Evolutionary conservation across 1,140 invertebrate species (phyloP).

Genomic region (Coptotermes formosanus): DNA sequence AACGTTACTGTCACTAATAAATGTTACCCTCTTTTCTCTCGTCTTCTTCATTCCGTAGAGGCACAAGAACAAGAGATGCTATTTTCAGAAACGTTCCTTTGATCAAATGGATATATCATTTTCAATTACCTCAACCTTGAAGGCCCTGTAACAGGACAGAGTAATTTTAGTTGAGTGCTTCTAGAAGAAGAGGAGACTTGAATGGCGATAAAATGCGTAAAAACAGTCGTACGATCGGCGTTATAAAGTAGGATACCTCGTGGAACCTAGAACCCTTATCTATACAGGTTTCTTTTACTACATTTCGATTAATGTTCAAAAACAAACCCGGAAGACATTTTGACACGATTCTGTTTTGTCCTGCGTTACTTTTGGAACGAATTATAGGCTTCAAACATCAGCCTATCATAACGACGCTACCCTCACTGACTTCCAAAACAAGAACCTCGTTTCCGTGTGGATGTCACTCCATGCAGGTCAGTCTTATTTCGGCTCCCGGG

Average conservation of each 20-base stretch:
- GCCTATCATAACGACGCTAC: no score
- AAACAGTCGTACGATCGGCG: background rate
- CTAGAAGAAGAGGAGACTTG: background rate
- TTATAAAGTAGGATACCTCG: background rate
- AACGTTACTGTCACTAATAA: background rate
- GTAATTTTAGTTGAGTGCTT: constrained; percentile 11
- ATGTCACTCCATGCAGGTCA: no score
- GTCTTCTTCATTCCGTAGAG: background rate
- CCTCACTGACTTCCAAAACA: no score
- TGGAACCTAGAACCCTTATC: background rate
- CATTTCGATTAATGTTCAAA: background rate
- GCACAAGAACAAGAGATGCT: background rate
- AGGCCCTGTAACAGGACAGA: background rate
- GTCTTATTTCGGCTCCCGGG: no score
- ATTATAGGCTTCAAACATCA: no score
- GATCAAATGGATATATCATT: constrained; percentile 13
- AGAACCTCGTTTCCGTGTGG: no score
- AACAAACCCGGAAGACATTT: background rate
- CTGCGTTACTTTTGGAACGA: no score
- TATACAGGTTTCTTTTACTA: background rate
- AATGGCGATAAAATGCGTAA: background rate
- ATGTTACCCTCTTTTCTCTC: background rate
- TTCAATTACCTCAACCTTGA: background rate
- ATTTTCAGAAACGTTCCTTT: constrained; percentile 1
- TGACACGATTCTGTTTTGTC: no score